Conservation (phyloP, 2,797 vertebrate species). For the Cuniculus paca region DNA sequence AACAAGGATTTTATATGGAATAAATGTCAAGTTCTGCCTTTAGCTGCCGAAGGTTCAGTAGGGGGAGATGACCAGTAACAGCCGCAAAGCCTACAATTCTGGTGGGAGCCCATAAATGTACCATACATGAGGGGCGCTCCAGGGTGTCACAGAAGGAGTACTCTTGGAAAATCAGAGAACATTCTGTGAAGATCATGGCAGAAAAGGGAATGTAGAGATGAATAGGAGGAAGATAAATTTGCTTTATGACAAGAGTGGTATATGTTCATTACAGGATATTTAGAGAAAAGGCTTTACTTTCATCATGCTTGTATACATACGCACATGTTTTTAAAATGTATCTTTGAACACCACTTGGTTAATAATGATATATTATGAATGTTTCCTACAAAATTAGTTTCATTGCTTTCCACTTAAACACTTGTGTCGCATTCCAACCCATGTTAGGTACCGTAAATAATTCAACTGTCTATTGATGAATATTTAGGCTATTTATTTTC, state of each 20-base stretch:
- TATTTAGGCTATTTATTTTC: conserved; percentile 58
- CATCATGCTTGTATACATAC: background rate
- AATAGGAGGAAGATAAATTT: background rate
- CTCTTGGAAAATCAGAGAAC: background rate
- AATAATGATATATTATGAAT: background rate
- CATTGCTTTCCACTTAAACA: conserved; percentile 17
- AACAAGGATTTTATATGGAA: background rate
- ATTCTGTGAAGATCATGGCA: background rate
- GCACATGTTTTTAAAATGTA: background rate
- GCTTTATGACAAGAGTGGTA: background rate
- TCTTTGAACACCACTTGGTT: background rate
- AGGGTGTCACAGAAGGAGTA: background rate
- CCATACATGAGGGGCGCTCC: background rate
- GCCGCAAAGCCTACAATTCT: background rate
- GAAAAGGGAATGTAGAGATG: background rate
- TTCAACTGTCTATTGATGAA: conserved; percentile 29
- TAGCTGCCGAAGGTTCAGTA: background rate
- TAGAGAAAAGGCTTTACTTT: background rate
- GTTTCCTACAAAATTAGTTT: conserved; percentile 52
- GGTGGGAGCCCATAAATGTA: background rate
- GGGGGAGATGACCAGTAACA: background rate
- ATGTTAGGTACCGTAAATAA: conserved; percentile 21
- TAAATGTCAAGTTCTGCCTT: background rate
- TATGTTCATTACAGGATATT: background rate
- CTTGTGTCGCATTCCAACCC: background rate